Evolutionary conservation across 2,113 vertebrate genomes (phyloP).

Genomic region (Tringa solitaria): DNA sequence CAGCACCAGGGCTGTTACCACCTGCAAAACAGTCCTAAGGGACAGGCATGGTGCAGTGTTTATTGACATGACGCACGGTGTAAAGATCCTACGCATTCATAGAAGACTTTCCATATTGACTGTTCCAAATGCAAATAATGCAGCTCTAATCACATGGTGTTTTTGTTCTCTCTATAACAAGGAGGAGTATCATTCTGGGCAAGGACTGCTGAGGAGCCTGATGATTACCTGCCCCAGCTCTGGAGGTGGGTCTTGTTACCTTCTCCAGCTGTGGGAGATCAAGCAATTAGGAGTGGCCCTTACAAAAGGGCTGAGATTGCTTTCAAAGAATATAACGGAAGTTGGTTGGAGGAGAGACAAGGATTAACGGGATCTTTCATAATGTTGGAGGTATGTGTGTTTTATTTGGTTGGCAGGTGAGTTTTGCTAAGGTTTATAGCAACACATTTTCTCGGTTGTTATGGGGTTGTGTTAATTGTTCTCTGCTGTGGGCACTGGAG

Average conservation of each 20-base stretch:
- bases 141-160: not conserved
- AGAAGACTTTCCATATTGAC: not conserved
- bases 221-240: not conserved
- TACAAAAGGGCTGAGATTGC: not conserved
- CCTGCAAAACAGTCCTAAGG: not conserved
- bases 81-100: not conserved
- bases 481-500: not conserved
- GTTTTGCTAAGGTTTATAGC: fast-evolving
- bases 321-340: fast-evolving
- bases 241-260: not conserved
- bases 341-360: fast-evolving
- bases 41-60: no score
- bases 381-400: not conserved
- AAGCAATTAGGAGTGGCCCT: not conserved
- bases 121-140: not conserved
- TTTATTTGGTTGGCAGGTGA: not conserved
- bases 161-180: not conserved
- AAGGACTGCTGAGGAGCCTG: not conserved
- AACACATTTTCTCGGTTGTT: not conserved
- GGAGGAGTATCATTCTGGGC: not conserved
- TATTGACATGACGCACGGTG: not conserved
- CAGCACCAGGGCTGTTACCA: not conserved
- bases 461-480: fast-evolving
- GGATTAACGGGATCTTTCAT: fast-evolving
- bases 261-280: not conserved